Percentiles rank a stretch among this genome's conserved stretches.
Evolutionary conservation across 2,888 invertebrate genomes (phyloP).

Genomic region (Elgonia sp.): DNA sequence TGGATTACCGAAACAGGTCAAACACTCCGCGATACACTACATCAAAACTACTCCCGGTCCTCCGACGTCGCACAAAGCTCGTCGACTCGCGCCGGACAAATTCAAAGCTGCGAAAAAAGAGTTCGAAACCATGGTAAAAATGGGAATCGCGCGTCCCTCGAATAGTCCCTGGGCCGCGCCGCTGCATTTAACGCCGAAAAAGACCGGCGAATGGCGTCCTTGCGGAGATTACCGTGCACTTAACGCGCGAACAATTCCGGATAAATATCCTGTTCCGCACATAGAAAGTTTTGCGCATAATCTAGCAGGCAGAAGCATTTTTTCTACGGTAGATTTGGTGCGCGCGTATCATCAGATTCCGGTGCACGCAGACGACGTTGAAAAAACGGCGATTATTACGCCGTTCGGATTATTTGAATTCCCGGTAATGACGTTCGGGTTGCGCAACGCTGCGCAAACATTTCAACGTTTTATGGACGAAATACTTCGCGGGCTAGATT

Average conservation of each 20-base stretch:
- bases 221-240: too few species aligned
- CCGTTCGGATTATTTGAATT: too few species aligned
- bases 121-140: slow-evolving; percentile 80
- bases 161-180: slow-evolving; percentile 67
- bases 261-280: slow-evolving; percentile 2
- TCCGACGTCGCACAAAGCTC: slow-evolving; percentile 79
- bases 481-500: slow-evolving; percentile 80
- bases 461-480: too few species aligned
- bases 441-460: too few species aligned
- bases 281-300: slow-evolving; percentile 2
- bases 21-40: slow-evolving; percentile 74
- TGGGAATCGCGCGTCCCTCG: slow-evolving; percentile 79
- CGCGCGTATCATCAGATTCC: too few species aligned
- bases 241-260: slow-evolving; percentile 34
- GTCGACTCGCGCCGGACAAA: slow-evolving; percentile 81
- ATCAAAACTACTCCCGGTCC: slow-evolving; percentile 80
- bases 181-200: slow-evolving; percentile 51
- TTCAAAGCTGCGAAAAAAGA: slow-evolving; percentile 78
- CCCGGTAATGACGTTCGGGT: too few species aligned
- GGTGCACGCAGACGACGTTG: too few species aligned
- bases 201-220: slow-evolving; percentile 44
- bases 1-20: slow-evolving; percentile 33
- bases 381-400: too few species aligned
- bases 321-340: too few species aligned
- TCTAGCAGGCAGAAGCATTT: slow-evolving; percentile 40